phyloP scores from a whole-genome alignment of 2,888 invertebrate species.

The Fragum fragum region DNA sequence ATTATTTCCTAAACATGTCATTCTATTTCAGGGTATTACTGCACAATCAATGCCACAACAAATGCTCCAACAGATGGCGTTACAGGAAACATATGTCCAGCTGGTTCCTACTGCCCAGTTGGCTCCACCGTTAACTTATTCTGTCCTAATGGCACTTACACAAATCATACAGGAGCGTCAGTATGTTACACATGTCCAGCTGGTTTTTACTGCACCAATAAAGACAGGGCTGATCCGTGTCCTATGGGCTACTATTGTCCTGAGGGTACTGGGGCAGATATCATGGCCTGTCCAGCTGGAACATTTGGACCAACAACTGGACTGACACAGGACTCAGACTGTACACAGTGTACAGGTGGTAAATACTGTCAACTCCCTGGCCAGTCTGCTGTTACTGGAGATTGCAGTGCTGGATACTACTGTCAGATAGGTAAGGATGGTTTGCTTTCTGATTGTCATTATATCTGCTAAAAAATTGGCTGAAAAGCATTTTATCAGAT shows the following conservation, averaged over 20 bases:
- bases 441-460: too few relatives aligned
- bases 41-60: conserved; percentile 75
- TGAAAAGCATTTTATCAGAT: too few relatives aligned
- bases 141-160: conserved; percentile 85
- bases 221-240: conserved; percentile 83
- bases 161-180: conserved; percentile 83
- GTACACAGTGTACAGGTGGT: conserved; percentile 85
- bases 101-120: conserved; percentile 81
- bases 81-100: conserved; percentile 84
- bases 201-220: conserved; percentile 82
- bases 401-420: conserved; percentile 84
- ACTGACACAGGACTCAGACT: conserved; percentile 75
- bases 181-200: conserved; percentile 84
- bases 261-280: conserved; percentile 82
- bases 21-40: conserved; percentile 79
- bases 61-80: conserved; percentile 80
- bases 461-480: too few relatives aligned
- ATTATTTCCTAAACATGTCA: too few relatives aligned
- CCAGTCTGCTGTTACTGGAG: conserved; percentile 73
- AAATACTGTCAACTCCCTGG: conserved; percentile 81
- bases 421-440: conserved; percentile 76
- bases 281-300: conserved; percentile 84
- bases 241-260: conserved; percentile 83
- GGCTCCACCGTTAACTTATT: conserved; percentile 78
- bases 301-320: conserved; percentile 82